Base-by-base conservation (phyloP, 1,140 invertebrate genomes). In the Drosophila sproati region DNA sequence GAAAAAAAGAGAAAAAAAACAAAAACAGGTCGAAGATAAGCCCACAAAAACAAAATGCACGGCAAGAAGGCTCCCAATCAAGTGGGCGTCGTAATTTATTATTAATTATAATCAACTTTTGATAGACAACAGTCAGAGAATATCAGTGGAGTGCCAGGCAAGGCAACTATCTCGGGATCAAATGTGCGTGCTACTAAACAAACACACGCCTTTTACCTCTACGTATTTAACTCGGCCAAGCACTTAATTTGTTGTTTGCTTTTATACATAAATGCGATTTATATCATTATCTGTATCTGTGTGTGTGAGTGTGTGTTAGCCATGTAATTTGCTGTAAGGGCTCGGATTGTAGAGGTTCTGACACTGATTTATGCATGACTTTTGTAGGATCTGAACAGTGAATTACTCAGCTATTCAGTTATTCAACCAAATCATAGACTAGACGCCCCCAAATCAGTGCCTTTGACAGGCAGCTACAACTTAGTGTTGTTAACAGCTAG, bases 401-500 rank as follows among this genome's bases (percentile, higher is more conserved):
- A 34, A 51, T 8, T 5, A 29, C 43, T 48, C 31, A 45, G 52
- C 3, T 37, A 37, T 6, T 63, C n/a, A 10, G 45, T 55, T 60
- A 68, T 59, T 43, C 47, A 60, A 76, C 20, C 54, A 57, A 71
- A 57, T 75, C 50, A 54, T 56, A 69, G 51, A 8, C 52, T n/a
- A 43, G 54, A 60, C 63, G 54, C 63, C 56, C 51, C 35, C 59
- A 48, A 63, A 37, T 52, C 56, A 61, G 50, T 37, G 77, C 63
- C 71, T 73, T 71, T 79, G 83, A 88, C 83, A 89, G 73, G 45
- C 61, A 51, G 64, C 57, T 66, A 72, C 83, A 64, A 81, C 85
- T 89, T 89, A 89, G 78, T 79, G 78, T 74, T 89, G 83, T 87
- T 87, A 87, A 87, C 83, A 87, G 85, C 80, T 89, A 59, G 85